Evolutionary conservation across 2,113 vertebrate genomes (phyloP), one percentile per base, ranked within the genome.

Genomic region (Acrocephalus arundinaceus): DNA sequence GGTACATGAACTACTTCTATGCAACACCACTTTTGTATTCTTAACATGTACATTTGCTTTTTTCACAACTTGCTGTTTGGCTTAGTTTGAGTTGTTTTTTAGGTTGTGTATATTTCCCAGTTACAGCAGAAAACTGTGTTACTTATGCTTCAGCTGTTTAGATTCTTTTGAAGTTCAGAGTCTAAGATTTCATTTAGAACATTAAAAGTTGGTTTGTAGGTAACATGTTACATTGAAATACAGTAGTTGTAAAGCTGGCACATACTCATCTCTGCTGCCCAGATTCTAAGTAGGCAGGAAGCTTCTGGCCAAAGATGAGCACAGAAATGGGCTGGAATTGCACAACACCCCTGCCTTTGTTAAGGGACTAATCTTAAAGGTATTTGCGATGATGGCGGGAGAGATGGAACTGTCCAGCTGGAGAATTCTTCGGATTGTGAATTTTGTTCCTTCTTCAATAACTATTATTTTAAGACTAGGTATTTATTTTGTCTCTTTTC

Each of bases 281-380:
- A 55, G 14, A 55, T 46, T 37, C 20, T 37, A 41, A 63, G 55
- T 45, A 74, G 75, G 15, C 27, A 48, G 59, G 45, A 51, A 74
- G 19, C 35, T 59, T 91, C 39, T 76, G 22, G 25, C 10, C 1
- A 2, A 46, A 73, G 41, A 12, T 46, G 13, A 5, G 1, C 0
- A 0, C 30, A 27, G 48, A 51, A 12, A 35, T 2, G 1, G 20
- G 15, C 59, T 54, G 43, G 33, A 66, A 17, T 30, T 51, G 24
- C 33, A 65, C 51, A 55, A 5, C 7, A 65, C 5, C 43, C 20
- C 20, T 0, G 1, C 46, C 8, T 58, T 57, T 45, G 18, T 62
- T 68, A 27, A 21, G 31, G 28, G 33, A 30, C 28, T 71, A 23
- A 33, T 46, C 8, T 61, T 84, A 28, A 41, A 84, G 59, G 14